Base-by-base conservation (phyloP, 2,888 invertebrate genomes). In the Drosophila subsilvestris region DNA sequence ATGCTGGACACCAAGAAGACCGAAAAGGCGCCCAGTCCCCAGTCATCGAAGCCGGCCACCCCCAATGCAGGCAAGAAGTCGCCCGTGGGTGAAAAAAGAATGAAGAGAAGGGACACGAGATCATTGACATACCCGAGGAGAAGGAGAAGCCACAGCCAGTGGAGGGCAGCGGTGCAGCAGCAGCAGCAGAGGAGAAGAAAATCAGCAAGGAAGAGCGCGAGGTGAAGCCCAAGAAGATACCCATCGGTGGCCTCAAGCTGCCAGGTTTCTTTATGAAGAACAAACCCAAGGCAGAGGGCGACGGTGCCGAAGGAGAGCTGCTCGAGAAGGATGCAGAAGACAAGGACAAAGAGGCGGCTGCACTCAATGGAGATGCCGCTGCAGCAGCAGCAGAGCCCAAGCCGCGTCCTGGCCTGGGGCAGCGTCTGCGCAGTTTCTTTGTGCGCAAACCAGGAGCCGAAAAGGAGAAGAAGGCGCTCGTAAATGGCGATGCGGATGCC, bases 231-330 rank as follows among this genome's bases (percentile, higher is more conserved):
- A 96, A 95, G 90, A 96, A 96, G 90, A 96, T 96, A 84, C 97
- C 97, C 5, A 97, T 96, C 86, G 97, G 96, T 55, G 97, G 96
- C n/a, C 96, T 97, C 76, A 96, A 96, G 93, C 95, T 97, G 94
- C 97, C 97, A 5, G 96, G 96, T 17, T 97, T 96, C 92, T 96
- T 96, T 88, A 95, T 95, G 69, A 95, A 95, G 80, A 95, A 95
- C 90, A 95, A 95, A 79, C 96, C 96, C 74, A 90, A 95, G 94
- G 78, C 94, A 93, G 92, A 96, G 95, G 94, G 91, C 32, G 92
- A 92, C 59, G 92, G 92, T 20, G 92, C 92, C 53, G 92, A 93
- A 75, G 93, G 92, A 43, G 93, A 93, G 70, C 90, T 92, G 17
- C 79, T 92, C 12, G 92, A 93, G 59, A 92, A 93, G 66, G 92